Base-by-base conservation (phyloP, 2,113 vertebrate species). In the Casuarius casuarius region DNA sequence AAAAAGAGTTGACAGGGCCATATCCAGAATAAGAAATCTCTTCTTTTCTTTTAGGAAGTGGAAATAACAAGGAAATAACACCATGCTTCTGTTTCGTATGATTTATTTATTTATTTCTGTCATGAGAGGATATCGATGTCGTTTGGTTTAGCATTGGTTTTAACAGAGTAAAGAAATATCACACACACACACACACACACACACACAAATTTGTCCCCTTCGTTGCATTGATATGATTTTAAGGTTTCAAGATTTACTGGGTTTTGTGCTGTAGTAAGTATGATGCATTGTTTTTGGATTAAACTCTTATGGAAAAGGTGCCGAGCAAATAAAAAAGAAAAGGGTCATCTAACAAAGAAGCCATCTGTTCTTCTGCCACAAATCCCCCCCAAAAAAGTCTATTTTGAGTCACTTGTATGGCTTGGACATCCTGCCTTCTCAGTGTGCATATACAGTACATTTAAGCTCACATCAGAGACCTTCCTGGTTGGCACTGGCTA, bases 311-410 rank as follows among this genome's bases (percentile, higher is more conserved):
- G 40, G 75, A 89, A 94, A 66, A 95, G 62, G 61, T 93, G 35
- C 38, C 33, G 29, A 92, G 33, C 52, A 84, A 95, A 90, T 76
- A 49, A 84, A 92, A 95, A 94, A 51, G 54, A 81, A 96, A 33
- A 89, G 7, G 0, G 3, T 16, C 44, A 68, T 12, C 52, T 95
- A 92, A 95, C 90, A 97, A 95, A 93, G 88, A 90, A 92, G 52
- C 94, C 84, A 95, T 96, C 93, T 96, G 94, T 94, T 97, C 70
- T 89, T 87, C 61, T 89, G 68, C n/a, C 67, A 88, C 40, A 48
- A 70, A 58, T 76, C 0, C 5, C 9, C 29, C 29, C 56, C 28
- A 65, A 72, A 56, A 48, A 66, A 56, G 70, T 51, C 63, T 89
- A 52, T 81, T 87, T 93, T 78, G 77, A 81, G 52, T 76, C 38